These are phyloP conservation scores for Melipona beecheii DNA, from an alignment of 2,888 invertebrate species.

Conservation along the genomic window DNA sequence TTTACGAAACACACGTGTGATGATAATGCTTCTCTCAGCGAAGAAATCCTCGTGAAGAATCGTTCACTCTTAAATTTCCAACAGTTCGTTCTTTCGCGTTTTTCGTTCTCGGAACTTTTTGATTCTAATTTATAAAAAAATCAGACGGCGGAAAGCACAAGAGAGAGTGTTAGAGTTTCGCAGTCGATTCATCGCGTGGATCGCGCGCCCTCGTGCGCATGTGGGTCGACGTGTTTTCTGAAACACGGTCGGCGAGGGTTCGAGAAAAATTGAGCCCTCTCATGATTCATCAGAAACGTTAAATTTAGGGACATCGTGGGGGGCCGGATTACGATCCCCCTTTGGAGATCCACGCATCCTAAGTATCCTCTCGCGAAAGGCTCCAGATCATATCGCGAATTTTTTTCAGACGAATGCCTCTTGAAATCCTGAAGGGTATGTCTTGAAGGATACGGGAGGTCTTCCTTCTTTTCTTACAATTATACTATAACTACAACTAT, in stretches of 20 bases:
- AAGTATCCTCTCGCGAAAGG: slow-evolving; percentile 43
- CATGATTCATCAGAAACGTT: slow-evolving; percentile 18
- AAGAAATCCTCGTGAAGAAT: too few species aligned
- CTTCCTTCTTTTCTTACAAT: slow-evolving; percentile 23
- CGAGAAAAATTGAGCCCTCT: slow-evolving; percentile 3
- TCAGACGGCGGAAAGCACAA: neutral
- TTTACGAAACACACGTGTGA: too few species aligned
- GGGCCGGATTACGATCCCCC: slow-evolving; percentile 61
- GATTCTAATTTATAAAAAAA: neutral
- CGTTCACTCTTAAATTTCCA: too few species aligned
- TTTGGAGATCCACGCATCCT: slow-evolving; percentile 44
- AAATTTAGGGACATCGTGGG: slow-evolving; percentile 60
- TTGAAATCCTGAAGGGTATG: slow-evolving; percentile 54
- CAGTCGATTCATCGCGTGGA: slow-evolving; percentile 16
- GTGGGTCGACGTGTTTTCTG: slow-evolving; percentile 4
- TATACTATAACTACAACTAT: too few species aligned
- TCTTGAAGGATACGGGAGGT: slow-evolving; percentile 48
- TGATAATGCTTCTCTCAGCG: too few species aligned
- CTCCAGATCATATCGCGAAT: slow-evolving; percentile 59
- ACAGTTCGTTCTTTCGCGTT: too few species aligned
- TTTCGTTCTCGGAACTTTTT: too few species aligned
- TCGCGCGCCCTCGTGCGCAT: neutral
- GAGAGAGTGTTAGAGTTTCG: neutral
- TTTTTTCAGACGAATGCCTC: slow-evolving; percentile 54
- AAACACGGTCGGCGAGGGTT: neutral